Evolutionary conservation across 2,888 invertebrate genomes (phyloP), one percentile per base, ranked within the genome.

Genomic region (Phortica okadai): DNA sequence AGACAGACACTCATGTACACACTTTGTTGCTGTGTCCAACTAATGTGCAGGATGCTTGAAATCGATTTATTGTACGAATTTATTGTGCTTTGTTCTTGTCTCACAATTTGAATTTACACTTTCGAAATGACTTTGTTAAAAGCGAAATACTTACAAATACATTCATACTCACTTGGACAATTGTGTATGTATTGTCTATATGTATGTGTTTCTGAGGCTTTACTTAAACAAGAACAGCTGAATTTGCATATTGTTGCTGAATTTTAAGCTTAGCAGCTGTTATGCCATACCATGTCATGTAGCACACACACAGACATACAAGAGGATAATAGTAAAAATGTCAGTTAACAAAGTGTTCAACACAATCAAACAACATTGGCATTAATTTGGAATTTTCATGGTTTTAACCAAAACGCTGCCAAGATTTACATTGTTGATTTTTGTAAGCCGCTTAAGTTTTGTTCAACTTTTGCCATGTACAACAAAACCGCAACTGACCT

Each of bases 31-130:
- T 67, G 42, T 67, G 67, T 44, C 44, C 42, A 6, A 66, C 42
- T n/a, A 67, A 69, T 45, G 69, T 69, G 69, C 69, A 21, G 50
- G 69, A 69, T 45, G 16, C 45, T 44, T 33, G 21, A 75, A 56
- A 77, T 81, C 83, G 76, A 82, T 82, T 64, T 64, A 67, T 74
- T 76, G 73, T 45, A 75, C 73, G 69, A 77, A 82, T 82, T 83
- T 82, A 82, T 83, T 62, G 76, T 82, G 69, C 25, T 62, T 62
- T 25, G 25, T 21, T 62, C 16, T 56, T 14, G 56, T 56, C 8
- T 59, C 10, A 54, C 77, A 56, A 73, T 44, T 75, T 73, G 59
- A 72, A 74, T 75, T 50, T 33, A 45, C 42, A 44, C 73, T 73
- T 58, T 59, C 58, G 33, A 2, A 33, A 33, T 33, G 1, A 33